Evolutionary conservation across 2,888 invertebrate species (phyloP).

Genomic region (Trileptium ribeirensis): DNA sequence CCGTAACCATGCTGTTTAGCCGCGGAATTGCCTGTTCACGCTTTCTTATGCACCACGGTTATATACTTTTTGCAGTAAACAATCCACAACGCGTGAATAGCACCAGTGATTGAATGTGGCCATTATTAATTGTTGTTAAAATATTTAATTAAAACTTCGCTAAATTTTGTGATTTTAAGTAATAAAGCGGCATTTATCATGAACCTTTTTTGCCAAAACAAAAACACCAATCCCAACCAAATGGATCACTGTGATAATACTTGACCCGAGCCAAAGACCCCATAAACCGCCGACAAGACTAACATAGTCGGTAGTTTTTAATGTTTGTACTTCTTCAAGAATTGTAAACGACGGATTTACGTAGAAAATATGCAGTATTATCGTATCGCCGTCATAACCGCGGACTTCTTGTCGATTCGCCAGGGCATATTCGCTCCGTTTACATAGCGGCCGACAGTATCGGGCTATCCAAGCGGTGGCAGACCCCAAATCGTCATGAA

Average conservation of each 20-base stretch:
- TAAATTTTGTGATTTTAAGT: no score
- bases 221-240: not conserved
- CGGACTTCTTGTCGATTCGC: not conserved
- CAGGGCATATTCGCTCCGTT: not conserved
- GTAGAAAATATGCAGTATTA: not conserved
- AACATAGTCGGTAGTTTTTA: not conserved
- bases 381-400: not conserved
- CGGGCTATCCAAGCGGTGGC: not conserved
- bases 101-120: no score
- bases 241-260: not conserved
- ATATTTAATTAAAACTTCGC: no score
- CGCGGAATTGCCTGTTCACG: no score
- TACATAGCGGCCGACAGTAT: not conserved
- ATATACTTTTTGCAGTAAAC: no score
- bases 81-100: no score
- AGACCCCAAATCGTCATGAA: not conserved
- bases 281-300: not conserved
- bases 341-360: not conserved
- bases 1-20: no score
- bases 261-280: not conserved
- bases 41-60: no score
- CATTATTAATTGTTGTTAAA: no score
- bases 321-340: not conserved
- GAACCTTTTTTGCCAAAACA: not conserved
- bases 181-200: no score